These are phyloP conservation scores for Camelus bactrianus DNA, from an alignment of 2,113 vertebrate genomes.

Conservation along the genomic window DNA sequence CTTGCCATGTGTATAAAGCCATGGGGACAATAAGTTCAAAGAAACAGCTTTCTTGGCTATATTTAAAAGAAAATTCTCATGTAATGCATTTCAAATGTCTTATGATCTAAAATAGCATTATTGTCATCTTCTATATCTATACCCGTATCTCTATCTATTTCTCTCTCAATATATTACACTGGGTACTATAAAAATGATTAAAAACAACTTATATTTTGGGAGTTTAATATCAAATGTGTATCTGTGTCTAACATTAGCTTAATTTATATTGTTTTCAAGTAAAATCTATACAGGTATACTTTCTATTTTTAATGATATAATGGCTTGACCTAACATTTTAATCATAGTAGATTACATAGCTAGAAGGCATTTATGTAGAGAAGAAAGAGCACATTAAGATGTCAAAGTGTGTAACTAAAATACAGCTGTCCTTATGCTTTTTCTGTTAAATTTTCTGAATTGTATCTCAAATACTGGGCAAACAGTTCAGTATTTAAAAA, in stretches of 20 bases:
- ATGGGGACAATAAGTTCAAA: background rate
- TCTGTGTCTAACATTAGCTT: background rate
- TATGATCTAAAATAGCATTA: background rate
- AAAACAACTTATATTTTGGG: background rate
- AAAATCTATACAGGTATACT: background rate
- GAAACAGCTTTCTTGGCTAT: background rate
- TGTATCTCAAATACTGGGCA: background rate
- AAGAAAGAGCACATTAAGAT: background rate
- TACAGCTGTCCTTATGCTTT: background rate
- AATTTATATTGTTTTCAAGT: background rate
- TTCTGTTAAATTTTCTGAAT: constrained; percentile 5
- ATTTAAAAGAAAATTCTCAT: background rate
- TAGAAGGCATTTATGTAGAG: background rate
- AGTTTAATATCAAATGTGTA: background rate
- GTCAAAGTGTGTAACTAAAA: background rate
- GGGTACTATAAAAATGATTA: background rate
- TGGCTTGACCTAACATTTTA: background rate
- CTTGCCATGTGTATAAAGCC: background rate
- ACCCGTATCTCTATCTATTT: background rate
- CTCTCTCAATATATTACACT: background rate
- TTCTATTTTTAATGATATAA: constrained; percentile 21
- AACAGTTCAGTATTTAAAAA: background rate
- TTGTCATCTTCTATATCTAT: background rate
- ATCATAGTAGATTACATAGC: background rate
- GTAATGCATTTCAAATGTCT: background rate